Percentiles rank a stretch among this genome's conserved stretches.
Evolutionary conservation across 2,888 invertebrate genomes (phyloP).

Genomic region (Byasa hedistus): DNA sequence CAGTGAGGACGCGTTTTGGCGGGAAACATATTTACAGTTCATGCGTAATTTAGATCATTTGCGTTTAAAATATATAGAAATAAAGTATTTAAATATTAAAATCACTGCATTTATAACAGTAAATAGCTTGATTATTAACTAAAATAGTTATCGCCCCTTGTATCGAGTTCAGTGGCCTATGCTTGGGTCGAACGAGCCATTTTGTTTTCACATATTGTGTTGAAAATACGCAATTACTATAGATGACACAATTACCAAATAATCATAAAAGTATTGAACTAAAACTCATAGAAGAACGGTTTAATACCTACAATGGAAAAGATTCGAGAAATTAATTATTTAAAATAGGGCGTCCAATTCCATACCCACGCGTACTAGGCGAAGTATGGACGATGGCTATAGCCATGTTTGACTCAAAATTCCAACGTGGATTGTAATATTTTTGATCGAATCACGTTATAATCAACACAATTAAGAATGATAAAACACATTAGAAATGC

Average conservation of each 20-base stretch:
- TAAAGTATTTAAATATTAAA: conserved; percentile 22
- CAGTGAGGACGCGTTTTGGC: conserved; percentile 75
- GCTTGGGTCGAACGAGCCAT: conserved; percentile 79
- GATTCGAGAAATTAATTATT: conserved; percentile 77
- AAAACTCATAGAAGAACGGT: conserved; percentile 75
- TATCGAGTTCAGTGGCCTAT: conserved; percentile 77
- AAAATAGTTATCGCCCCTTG: conserved; percentile 70
- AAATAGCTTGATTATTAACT: conserved; percentile 42
- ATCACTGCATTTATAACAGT: conserved; percentile 37
- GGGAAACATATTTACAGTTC: conserved; percentile 65
- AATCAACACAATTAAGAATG: conserved; percentile 56
- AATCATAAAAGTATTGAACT: conserved; percentile 66
- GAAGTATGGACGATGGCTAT: conserved; percentile 74
- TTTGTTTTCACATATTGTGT: conserved; percentile 79
- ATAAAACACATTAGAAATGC: conserved; percentile 56
- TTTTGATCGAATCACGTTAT: conserved; percentile 55
- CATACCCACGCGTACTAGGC: conserved; percentile 77
- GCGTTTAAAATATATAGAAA: conserved; percentile 11
- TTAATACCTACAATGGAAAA: conserved; percentile 69
- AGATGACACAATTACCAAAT: conserved; percentile 70
- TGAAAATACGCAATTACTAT: conserved; percentile 76
- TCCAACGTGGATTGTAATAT: conserved; percentile 75
- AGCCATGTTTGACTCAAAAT: conserved; percentile 79
- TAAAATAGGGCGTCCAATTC: conserved; percentile 72
- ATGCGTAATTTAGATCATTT: conserved; percentile 24